phyloP scores from a whole-genome alignment of 2,888 invertebrate genomes.

The Mythimna pallens region DNA sequence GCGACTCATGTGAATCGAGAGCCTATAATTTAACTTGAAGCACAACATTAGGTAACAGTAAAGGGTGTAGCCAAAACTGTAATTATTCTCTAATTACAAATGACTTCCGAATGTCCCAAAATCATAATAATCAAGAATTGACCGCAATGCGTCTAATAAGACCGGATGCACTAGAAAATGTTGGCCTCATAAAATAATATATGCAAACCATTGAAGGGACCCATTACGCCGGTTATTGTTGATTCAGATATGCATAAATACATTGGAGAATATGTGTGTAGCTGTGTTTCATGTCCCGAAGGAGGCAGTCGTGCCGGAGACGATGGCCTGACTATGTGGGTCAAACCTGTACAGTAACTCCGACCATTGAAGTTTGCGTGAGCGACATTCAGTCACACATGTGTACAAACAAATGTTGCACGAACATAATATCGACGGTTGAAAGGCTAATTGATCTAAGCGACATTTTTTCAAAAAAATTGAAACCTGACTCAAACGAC shows the following conservation, averaged over 20 bases:
- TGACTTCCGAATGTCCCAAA: conserved; percentile 49
- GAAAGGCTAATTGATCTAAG: too few relatives aligned
- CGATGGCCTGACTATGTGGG: conserved; percentile 57
- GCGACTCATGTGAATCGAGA: conserved; percentile 13
- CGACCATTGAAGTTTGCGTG: conserved; percentile 51
- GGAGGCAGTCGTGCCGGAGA: conserved; percentile 37
- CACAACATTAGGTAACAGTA: conserved; percentile 27
- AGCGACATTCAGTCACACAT: conserved; percentile 48
- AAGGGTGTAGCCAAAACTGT: conserved; percentile 26
- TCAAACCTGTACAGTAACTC: conserved; percentile 58
- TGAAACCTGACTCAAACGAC: too few relatives aligned
- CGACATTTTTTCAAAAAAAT: too few relatives aligned
- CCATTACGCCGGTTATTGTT: conserved; percentile 52
- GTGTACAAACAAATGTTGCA: conserved; percentile 54
- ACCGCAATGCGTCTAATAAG: conserved; percentile 32
- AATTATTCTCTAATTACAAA: conserved; percentile 37
- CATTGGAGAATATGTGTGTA: conserved; percentile 36
- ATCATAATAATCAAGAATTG: conserved; percentile 34
- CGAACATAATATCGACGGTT: conserved; percentile 23
- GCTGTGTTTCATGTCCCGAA: conserved; percentile 45
- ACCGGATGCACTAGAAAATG: conserved; percentile 61
- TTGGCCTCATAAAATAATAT: conserved; percentile 57
- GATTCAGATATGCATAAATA: conserved; percentile 59
- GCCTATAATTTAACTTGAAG: conserved; percentile 15
- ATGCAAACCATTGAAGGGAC: conserved; percentile 54